These are phyloP conservation scores for Lepidurus apus DNA, from an alignment of 1,140 invertebrate genomes.

Conservation along the genomic window DNA sequence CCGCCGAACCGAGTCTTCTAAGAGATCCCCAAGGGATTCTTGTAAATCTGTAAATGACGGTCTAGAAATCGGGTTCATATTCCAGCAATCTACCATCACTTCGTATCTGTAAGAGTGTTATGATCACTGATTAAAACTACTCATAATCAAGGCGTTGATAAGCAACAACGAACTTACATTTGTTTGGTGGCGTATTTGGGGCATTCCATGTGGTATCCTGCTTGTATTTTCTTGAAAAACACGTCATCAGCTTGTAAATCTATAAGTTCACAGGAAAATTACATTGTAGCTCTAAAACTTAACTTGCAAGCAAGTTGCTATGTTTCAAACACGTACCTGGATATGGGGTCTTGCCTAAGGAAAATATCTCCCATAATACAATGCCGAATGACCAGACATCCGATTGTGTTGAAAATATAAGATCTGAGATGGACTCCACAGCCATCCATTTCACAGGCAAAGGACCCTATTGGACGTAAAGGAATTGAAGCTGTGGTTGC, in stretches of 20 bases:
- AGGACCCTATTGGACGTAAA: slow-evolving; percentile 40
- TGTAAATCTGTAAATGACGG: slow-evolving; percentile 72
- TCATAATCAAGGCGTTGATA: neutral
- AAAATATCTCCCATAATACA: slow-evolving; percentile 50
- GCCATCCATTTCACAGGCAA: slow-evolving; percentile 52
- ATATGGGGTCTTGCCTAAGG: slow-evolving; percentile 44
- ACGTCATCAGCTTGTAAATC: slow-evolving; percentile 1
- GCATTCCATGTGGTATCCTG: slow-evolving; percentile 25
- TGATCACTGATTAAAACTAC: neutral
- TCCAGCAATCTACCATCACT: slow-evolving; percentile 82
- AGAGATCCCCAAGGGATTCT: slow-evolving; percentile 64
- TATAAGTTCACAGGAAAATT: neutral
- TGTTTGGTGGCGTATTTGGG: slow-evolving; percentile 4
- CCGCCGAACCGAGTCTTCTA: slow-evolving; percentile 75
- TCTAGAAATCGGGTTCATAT: slow-evolving; percentile 63
- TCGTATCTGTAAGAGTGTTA: slow-evolving; percentile 50
- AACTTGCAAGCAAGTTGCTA: neutral
- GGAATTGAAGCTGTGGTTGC: too few relatives aligned
- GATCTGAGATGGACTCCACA: slow-evolving; percentile 43
- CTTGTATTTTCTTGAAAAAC: slow-evolving; percentile 23
- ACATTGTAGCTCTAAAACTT: neutral
- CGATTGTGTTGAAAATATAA: slow-evolving; percentile 44
- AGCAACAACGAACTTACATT: neutral
- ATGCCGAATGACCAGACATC: slow-evolving; percentile 50
- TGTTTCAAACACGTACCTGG: slow-evolving; percentile 36